Conservation (phyloP, 2,797 vertebrate species). For the Sphenodon punctatus region DNA sequence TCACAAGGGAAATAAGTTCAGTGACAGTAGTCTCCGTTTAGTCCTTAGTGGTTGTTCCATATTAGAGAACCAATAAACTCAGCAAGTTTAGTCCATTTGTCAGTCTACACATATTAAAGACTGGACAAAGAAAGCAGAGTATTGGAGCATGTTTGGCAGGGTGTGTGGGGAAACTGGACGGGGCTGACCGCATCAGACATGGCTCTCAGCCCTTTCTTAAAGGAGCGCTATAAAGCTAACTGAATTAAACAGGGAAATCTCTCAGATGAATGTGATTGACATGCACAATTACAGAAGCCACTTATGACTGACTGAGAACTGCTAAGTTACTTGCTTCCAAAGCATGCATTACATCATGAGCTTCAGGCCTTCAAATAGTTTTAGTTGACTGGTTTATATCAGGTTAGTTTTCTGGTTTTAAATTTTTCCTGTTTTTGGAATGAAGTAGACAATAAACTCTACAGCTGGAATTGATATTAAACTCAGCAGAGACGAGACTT, state of each 20-base stretch:
- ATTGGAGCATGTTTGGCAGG: neutral
- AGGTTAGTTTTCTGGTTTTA: neutral
- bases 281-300: neutral
- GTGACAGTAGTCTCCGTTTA: neutral
- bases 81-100: neutral
- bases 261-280: neutral
- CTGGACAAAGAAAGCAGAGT: neutral
- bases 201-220: neutral
- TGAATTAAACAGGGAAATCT: neutral
- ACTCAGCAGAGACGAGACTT: neutral
- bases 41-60: neutral
- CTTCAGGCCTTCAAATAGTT: neutral
- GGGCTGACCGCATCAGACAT: neutral
- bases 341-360: neutral
- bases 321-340: neutral
- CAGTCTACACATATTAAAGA: neutral
- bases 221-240: neutral
- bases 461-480: neutral
- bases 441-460: neutral
- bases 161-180: neutral
- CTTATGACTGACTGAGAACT: neutral
- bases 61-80: neutral
- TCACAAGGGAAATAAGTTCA: rapidly evolving
- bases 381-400: neutral
- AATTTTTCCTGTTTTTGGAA: neutral